phyloP scores from a whole-genome alignment of 2,888 invertebrate genomes.

The Liodrosophila aerea region DNA sequence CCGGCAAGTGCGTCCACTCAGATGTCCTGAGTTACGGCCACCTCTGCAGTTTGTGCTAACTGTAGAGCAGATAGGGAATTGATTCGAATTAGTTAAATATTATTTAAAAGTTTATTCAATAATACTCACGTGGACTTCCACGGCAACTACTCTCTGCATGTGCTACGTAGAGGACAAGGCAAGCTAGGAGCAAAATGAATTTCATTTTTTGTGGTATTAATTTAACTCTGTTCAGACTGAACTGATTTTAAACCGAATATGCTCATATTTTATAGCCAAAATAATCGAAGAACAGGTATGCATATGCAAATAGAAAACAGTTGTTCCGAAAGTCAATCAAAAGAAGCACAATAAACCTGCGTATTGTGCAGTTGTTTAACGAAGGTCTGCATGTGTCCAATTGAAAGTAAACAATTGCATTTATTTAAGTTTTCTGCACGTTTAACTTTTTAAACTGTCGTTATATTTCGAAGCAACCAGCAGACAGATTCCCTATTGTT shows the following conservation, averaged over 20 bases:
- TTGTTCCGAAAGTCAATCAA: background rate
- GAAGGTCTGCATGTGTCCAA: too few species aligned
- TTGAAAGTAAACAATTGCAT: too few species aligned
- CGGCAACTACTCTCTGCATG: conserved; percentile 7
- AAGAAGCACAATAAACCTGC: too few species aligned
- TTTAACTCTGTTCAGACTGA: background rate
- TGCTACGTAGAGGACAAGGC: conserved; percentile 17
- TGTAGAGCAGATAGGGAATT: background rate
- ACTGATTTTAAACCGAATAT: background rate
- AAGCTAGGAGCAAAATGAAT: conserved; percentile 11
- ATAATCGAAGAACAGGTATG: background rate
- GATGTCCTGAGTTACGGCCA: conserved; percentile 17
- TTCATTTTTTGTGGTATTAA: conserved; percentile 13
- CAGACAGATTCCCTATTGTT: too few species aligned
- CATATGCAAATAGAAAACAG: background rate
- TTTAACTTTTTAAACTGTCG: too few species aligned
- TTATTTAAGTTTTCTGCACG: background rate
- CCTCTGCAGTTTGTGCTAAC: conserved; percentile 14
- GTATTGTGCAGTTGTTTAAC: too few species aligned
- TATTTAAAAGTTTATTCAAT: background rate
- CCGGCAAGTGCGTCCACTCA: conserved; percentile 6
- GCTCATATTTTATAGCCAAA: conserved; percentile 5
- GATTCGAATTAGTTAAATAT: background rate
- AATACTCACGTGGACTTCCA: conserved; percentile 12
- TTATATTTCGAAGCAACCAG: too few species aligned